phyloP scores from a whole-genome alignment of 1,140 invertebrate species.

The Panagrolaimus sp. region DNA sequence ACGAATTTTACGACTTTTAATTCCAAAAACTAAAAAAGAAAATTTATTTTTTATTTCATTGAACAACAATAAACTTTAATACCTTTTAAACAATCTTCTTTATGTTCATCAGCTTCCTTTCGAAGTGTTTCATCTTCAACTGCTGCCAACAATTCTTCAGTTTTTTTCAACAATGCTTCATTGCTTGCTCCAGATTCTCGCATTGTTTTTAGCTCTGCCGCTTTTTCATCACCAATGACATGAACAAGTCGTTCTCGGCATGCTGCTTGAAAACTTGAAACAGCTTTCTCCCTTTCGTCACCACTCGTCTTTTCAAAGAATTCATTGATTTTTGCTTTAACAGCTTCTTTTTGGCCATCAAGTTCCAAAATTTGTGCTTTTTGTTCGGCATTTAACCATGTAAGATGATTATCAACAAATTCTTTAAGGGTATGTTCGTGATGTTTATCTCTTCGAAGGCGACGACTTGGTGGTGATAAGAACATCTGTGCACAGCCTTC shows the following conservation, averaged over 20 bases:
- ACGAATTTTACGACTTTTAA: background rate
- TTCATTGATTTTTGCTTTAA: slow-evolving; percentile 15
- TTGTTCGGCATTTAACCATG: slow-evolving; percentile 12
- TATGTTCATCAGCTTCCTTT: slow-evolving; percentile 17
- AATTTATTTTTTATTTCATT: too few relatives aligned
- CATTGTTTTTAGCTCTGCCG: slow-evolving; percentile 28
- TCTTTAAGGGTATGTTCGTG: slow-evolving; percentile 11
- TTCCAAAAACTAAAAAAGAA: slow-evolving; percentile 21
- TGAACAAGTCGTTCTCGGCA: slow-evolving; percentile 28
- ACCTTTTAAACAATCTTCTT: background rate
- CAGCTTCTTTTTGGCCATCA: background rate
- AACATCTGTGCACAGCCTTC: slow-evolving; percentile 14
- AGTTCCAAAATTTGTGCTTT: slow-evolving; percentile 12
- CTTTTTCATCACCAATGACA: slow-evolving; percentile 33
- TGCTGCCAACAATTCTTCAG: slow-evolving; percentile 20
- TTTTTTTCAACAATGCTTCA: slow-evolving; percentile 30
- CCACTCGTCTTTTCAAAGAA: slow-evolving; percentile 10
- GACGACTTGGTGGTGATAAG: background rate
- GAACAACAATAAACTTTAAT: too few relatives aligned
- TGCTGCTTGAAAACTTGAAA: slow-evolving; percentile 18
- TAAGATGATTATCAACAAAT: slow-evolving; percentile 4
- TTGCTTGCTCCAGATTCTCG: slow-evolving; percentile 29
- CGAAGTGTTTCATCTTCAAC: slow-evolving; percentile 15
- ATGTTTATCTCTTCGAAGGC: slow-evolving; percentile 12
- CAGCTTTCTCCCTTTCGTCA: slow-evolving; percentile 19